Conservation (phyloP, 2,113 vertebrate genomes). For the Herpetotheres cachinnans region DNA sequence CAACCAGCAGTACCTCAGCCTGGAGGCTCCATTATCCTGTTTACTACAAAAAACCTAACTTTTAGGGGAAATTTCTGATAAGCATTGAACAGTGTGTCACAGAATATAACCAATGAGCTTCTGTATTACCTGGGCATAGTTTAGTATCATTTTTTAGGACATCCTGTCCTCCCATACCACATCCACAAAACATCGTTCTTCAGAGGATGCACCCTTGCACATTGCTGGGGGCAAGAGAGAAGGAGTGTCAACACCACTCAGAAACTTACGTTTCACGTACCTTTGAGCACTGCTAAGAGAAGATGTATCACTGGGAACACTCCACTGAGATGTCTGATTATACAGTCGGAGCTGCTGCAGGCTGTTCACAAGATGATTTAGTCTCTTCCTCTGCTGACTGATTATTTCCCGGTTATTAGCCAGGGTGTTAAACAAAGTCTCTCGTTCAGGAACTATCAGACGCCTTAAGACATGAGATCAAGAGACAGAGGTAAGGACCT, state of each 20-base stretch:
- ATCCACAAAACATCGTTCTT: neutral
- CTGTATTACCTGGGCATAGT: neutral
- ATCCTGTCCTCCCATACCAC: neutral
- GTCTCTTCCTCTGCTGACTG: constrained; percentile 88
- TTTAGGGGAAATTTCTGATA: neutral
- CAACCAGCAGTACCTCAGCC: neutral
- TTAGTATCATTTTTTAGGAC: neutral
- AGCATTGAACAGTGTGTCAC: neutral
- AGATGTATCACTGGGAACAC: neutral
- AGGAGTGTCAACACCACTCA: neutral
- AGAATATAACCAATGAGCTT: neutral
- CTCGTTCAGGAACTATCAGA: constrained; percentile 87
- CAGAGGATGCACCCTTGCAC: neutral
- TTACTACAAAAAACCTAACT: neutral
- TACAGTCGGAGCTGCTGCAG: constrained; percentile 89
- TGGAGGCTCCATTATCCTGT: neutral
- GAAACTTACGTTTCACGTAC: neutral
- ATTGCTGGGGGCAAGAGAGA: neutral
- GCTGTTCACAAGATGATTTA: constrained; percentile 82
- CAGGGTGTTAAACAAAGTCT: constrained; percentile 89
- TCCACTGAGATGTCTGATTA: constrained; percentile 79
- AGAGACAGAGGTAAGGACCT: neutral
- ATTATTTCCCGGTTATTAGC: constrained; percentile 94
- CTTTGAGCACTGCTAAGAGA: constrained; percentile 49
- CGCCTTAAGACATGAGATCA: constrained; percentile 73